A percentile compares a stretch with the other conserved stretches of the same genome.
Conservation (phyloP, 2,113 vertebrate species). For the Triplophysa tibetana region DNA sequence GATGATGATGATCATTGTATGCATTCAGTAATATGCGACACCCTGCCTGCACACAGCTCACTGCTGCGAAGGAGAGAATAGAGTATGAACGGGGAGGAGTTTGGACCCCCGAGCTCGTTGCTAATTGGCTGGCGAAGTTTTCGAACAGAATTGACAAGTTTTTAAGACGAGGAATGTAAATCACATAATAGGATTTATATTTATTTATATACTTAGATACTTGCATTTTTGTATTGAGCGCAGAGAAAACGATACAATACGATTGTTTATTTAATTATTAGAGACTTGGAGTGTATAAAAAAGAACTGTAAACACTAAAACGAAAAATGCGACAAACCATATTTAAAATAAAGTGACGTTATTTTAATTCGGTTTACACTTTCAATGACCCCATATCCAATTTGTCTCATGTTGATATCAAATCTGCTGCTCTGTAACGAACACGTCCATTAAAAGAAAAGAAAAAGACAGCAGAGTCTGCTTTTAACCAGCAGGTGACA, state of each 20-base stretch:
- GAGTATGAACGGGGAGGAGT: constrained; percentile 63
- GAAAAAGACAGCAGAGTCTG: neutral
- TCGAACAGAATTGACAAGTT: constrained; percentile 62
- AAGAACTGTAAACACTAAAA: neutral
- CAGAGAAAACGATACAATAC: too few relatives aligned
- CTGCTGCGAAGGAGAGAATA: constrained; percentile 38
- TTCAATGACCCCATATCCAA: neutral
- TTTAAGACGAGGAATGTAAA: constrained; percentile 29
- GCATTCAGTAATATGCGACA: constrained; percentile 39
- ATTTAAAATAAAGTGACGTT: constrained; percentile 5
- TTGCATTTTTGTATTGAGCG: too few relatives aligned
- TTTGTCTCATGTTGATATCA: neutral
- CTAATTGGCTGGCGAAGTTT: constrained; percentile 73
- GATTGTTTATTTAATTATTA: neutral
- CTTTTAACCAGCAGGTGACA: constrained; percentile 36
- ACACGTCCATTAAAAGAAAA: neutral
- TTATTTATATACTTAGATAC: too few relatives aligned
- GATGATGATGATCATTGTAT: constrained; percentile 3
- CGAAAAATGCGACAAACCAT: neutral
- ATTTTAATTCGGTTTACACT: neutral
- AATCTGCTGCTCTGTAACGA: constrained; percentile 5
- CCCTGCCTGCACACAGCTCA: constrained; percentile 28
- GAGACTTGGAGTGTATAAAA: neutral
- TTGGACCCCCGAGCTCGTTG: constrained; percentile 16
- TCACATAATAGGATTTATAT: neutral